phyloP scores from a whole-genome alignment of 1,140 invertebrate species.

The Eciton burchellii region DNA sequence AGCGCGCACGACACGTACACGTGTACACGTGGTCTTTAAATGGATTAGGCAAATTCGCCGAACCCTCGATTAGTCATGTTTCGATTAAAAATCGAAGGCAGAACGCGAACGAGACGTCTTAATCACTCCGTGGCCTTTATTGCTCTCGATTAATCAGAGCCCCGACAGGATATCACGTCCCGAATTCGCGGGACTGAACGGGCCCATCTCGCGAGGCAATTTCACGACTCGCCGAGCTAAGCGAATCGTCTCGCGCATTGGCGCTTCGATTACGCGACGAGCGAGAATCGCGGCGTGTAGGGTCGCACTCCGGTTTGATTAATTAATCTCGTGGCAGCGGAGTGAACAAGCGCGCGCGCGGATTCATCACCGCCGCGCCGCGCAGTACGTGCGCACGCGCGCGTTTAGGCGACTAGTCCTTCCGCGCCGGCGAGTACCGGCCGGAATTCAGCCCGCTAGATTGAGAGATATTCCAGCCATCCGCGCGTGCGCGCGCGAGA shows the following conservation, averaged over 20 bases:
- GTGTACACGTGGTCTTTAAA: slow-evolving; percentile 23
- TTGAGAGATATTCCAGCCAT: slow-evolving; percentile 83
- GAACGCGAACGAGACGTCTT: no score
- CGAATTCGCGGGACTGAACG: no score
- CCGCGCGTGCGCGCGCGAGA: slow-evolving; percentile 18
- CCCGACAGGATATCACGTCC: no score
- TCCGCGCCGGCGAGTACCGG: slow-evolving; percentile 76
- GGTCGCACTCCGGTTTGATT: slow-evolving; percentile 43
- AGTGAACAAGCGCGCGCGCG: neutral
- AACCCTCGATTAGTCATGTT: neutral
- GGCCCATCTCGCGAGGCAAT: no score
- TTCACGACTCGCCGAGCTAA: no score
- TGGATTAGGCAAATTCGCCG: slow-evolving; percentile 21
- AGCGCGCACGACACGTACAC: slow-evolving; percentile 18
- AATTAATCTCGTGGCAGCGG: slow-evolving; percentile 23
- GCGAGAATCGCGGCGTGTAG: neutral
- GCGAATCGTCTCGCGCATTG: no score
- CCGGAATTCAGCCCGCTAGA: slow-evolving; percentile 82
- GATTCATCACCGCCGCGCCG: neutral
- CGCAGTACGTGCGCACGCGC: neutral
- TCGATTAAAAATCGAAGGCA: neutral
- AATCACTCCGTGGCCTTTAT: no score
- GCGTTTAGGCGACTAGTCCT: slow-evolving; percentile 58
- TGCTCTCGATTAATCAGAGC: no score
- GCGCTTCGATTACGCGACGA: no score